Conservation (phyloP, 2,797 vertebrate genomes). For the Gallinago nigripennis region DNA sequence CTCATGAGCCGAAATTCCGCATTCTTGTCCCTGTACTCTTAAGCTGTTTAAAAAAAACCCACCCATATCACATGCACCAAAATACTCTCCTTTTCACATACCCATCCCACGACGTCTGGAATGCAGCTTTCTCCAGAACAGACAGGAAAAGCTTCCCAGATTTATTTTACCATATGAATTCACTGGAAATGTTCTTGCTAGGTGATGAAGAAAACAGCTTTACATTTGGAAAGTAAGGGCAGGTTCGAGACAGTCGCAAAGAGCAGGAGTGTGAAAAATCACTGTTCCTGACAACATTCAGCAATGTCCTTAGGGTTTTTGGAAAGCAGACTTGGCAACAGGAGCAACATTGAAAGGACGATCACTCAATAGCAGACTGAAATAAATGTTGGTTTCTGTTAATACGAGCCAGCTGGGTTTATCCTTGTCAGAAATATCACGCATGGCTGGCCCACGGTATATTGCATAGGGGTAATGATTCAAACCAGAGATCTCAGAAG, state of each 20-base stretch:
- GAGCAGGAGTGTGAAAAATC: not conserved
- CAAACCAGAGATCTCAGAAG: not conserved
- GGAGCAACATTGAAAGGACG: not conserved
- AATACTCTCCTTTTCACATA: not conserved
- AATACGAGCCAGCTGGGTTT: slow-evolving; percentile 27
- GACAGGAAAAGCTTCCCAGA: not conserved
- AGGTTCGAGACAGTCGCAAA: not conserved
- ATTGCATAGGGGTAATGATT: not conserved
- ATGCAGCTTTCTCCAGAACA: slow-evolving; percentile 11
- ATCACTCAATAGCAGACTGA: slow-evolving; percentile 27
- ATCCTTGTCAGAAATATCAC: slow-evolving; percentile 32
- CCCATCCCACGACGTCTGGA: not conserved
- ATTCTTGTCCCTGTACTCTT: not conserved
- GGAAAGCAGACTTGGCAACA: slow-evolving; percentile 8
- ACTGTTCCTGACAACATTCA: not conserved
- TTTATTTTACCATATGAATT: not conserved
- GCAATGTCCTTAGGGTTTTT: not conserved
- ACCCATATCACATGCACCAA: not conserved
- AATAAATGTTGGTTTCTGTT: slow-evolving; percentile 23
- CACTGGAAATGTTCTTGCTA: not conserved
- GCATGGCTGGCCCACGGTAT: not conserved
- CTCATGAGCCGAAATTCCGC: not conserved
- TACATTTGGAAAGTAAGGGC: not conserved
- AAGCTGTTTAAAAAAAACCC: not conserved
- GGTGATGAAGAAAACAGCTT: not conserved